Conservation (phyloP, 2,797 vertebrate species). For the Danio jaintianensis region DNA sequence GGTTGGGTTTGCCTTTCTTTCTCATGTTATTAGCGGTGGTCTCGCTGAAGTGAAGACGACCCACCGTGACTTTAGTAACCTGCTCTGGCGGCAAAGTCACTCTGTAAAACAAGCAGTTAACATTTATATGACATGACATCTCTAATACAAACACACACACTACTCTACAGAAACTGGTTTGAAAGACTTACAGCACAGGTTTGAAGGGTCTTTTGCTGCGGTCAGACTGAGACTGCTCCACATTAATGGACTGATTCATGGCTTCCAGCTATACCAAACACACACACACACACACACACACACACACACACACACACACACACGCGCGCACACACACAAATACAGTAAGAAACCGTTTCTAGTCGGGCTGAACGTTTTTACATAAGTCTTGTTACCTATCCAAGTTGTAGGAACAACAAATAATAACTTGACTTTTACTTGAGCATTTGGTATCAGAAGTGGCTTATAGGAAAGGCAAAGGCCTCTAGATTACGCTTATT, state of each 20-base stretch:
- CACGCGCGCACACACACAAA: too few species aligned
- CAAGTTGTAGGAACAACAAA: too few species aligned
- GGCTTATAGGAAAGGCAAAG: too few species aligned
- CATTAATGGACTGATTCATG: slow-evolving; percentile 97
- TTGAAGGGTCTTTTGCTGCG: slow-evolving; percentile 98
- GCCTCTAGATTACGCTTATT: too few species aligned
- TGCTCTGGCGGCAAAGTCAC: slow-evolving; percentile 94
- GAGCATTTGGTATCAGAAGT: too few species aligned
- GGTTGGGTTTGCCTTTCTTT: slow-evolving; percentile 98
- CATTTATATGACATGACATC: not conserved
- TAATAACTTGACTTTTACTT: too few species aligned
- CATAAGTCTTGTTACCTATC: too few species aligned
- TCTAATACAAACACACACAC: slow-evolving; percentile 2
- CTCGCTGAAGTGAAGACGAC: slow-evolving; percentile 96
- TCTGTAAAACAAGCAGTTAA: slow-evolving; percentile 72
- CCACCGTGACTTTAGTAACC: slow-evolving; percentile 98
- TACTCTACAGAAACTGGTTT: not conserved
- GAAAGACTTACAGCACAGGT: slow-evolving; percentile 90
- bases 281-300: not conserved
- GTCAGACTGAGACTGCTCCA: slow-evolving; percentile 98
- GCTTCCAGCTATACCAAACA: slow-evolving; percentile 89
- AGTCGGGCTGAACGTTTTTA: too few species aligned
- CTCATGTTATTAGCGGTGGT: slow-evolving; percentile 99
- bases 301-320: too few species aligned
- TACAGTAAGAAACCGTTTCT: too few species aligned